Percentiles rank a stretch among this genome's conserved stretches.
Evolutionary conservation across 1,140 invertebrate species (phyloP).

Genomic region (Ephestia elutella): DNA sequence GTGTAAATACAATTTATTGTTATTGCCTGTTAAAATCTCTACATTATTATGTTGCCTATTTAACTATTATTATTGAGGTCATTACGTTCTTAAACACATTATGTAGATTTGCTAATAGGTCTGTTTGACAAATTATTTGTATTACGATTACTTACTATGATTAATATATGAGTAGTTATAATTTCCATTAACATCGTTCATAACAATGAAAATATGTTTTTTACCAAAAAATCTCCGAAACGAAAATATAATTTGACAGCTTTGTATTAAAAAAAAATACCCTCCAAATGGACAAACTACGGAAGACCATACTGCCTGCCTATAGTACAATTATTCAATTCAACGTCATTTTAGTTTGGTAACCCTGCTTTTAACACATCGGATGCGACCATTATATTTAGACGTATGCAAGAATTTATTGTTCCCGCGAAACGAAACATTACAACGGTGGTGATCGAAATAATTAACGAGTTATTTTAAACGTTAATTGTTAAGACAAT

Average conservation of each 20-base stretch:
- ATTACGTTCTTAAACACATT: background rate
- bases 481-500: conserved; percentile 25
- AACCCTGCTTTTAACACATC: background rate
- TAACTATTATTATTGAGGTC: background rate
- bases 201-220: too few species aligned
- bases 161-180: too few species aligned
- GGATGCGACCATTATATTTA: conserved; percentile 5
- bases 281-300: too few species aligned
- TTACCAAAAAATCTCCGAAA: too few species aligned
- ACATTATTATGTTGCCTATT: background rate
- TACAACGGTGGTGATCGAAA: conserved; percentile 15
- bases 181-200: too few species aligned
- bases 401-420: conserved; percentile 21
- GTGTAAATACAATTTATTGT: conserved; percentile 8
- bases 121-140: background rate
- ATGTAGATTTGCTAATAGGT: background rate
- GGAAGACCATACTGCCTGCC: too few species aligned
- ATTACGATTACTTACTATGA: background rate
- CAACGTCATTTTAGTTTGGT: background rate
- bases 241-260: too few species aligned
- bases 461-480: conserved; percentile 29
- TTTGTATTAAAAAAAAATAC: too few species aligned
- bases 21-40: background rate
- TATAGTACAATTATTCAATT: too few species aligned
- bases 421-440: conserved; percentile 1